Evolutionary conservation across 2,888 invertebrate species (phyloP).

Genomic region (Glyphotaelius pellucidus): DNA sequence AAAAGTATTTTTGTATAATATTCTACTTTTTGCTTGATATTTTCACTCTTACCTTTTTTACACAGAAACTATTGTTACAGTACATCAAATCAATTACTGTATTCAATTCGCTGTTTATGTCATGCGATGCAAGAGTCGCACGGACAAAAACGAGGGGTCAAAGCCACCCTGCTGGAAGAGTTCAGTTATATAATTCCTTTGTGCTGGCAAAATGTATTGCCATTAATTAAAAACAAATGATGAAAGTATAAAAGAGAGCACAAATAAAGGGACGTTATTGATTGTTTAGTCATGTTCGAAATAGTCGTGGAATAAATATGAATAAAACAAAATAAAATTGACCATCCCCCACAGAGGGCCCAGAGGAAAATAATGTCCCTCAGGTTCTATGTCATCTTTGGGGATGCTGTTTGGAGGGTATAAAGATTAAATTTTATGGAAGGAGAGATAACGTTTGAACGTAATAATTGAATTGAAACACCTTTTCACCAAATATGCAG

Average conservation of each 20-base stretch:
- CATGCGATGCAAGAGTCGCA: background rate
- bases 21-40: background rate
- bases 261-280: background rate
- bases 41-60: background rate
- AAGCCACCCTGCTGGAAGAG: background rate
- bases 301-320: background rate
- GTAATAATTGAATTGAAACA: background rate
- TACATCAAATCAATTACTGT: background rate
- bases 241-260: background rate
- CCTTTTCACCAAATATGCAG: background rate
- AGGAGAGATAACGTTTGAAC: background rate
- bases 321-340: background rate
- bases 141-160: background rate
- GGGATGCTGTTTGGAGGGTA: background rate
- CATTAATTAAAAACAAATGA: background rate
- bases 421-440: background rate
- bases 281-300: background rate
- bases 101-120: background rate
- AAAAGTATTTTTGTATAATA: background rate
- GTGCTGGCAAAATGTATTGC: background rate
- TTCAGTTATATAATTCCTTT: background rate
- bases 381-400: no score
- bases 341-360: no score
- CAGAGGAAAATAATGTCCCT: no score
- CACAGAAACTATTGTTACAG: background rate